Conservation (phyloP, 2,888 invertebrate species). For the Tachina lurida region DNA sequence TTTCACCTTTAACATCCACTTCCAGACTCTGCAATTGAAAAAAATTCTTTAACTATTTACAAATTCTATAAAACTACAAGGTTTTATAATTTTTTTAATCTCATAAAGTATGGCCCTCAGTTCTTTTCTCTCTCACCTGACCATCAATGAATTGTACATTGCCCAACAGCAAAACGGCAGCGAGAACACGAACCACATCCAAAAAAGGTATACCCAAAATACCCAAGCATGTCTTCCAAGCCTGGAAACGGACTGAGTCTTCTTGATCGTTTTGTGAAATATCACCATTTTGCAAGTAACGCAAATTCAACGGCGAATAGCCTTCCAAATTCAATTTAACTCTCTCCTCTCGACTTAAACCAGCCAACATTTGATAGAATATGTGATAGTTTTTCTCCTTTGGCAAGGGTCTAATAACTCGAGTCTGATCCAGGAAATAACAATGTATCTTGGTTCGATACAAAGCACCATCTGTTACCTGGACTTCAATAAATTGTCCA, state of each 20-base stretch:
- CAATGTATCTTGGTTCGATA: constrained; percentile 98
- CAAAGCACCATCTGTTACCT: constrained; percentile 96
- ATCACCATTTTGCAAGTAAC: constrained; percentile 91
- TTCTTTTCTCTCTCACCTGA: constrained; percentile 81
- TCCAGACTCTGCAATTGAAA: constrained; percentile 84
- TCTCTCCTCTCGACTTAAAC: constrained; percentile 92
- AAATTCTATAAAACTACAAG: neutral
- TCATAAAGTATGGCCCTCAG: neutral
- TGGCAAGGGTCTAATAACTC: constrained; percentile 92
- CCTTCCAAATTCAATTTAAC: constrained; percentile 94
- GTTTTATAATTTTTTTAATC: neutral
- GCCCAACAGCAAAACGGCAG: constrained; percentile 94
- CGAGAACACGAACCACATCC: constrained; percentile 95
- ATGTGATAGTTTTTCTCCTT: constrained; percentile 98
- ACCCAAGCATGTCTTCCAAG: constrained; percentile 95
- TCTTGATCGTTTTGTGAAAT: constrained; percentile 88
- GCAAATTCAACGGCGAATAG: constrained; percentile 90
- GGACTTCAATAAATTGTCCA: constrained; percentile 97
- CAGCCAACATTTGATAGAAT: constrained; percentile 97
- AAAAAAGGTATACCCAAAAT: constrained; percentile 96
- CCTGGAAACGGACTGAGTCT: constrained; percentile 91
- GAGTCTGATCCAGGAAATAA: constrained; percentile 96
- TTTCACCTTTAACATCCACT: constrained; percentile 91
- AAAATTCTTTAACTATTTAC: neutral
- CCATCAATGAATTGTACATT: constrained; percentile 95